Percentiles rank a stretch among this genome's conserved stretches.
Evolutionary conservation across 1,140 invertebrate species (phyloP).

Genomic region (Drosophila arizonae): DNA sequence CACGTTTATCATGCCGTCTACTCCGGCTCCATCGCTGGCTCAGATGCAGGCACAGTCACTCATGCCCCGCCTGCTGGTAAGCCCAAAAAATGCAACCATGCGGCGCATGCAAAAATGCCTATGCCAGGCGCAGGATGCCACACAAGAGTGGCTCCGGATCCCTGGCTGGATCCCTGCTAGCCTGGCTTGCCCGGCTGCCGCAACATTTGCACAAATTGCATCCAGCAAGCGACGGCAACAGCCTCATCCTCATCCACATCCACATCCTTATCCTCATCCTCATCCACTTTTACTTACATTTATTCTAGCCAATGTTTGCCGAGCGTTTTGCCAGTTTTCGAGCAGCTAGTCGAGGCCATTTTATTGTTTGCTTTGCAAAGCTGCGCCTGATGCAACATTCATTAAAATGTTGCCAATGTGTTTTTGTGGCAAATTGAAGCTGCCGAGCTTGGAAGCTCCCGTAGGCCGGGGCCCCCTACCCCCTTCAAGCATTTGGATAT

Average conservation of each 20-base stretch:
- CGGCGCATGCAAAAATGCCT: constrained; percentile 79
- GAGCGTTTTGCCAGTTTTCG: constrained; percentile 65
- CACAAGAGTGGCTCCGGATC: constrained; percentile 6
- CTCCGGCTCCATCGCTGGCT: constrained; percentile 45
- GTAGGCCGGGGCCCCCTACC: not conserved
- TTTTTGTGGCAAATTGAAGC: constrained; percentile 81
- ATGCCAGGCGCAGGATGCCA: constrained; percentile 37
- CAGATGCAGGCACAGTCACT: constrained; percentile 36
- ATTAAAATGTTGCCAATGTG: constrained; percentile 81
- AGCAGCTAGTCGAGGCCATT: constrained; percentile 40
- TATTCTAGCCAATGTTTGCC: constrained; percentile 73
- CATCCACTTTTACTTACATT: constrained; percentile 67
- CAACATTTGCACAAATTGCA: constrained; percentile 76
- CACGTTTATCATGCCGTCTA: constrained; percentile 79
- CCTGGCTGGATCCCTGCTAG: constrained; percentile 26
- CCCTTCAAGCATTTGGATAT: constrained; percentile 44
- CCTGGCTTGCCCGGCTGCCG: constrained; percentile 23
- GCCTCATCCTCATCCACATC: constrained; percentile 38
- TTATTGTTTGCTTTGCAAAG: constrained; percentile 67
- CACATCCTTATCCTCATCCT: not conserved
- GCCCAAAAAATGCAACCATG: constrained; percentile 79
- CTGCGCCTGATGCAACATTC: constrained; percentile 65
- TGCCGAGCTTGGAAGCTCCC: constrained; percentile 36
- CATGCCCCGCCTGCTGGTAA: constrained; percentile 48
- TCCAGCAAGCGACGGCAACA: not conserved